Base-by-base conservation (phyloP, 1,140 invertebrate species). In the Elymnias hypermnestra region DNA sequence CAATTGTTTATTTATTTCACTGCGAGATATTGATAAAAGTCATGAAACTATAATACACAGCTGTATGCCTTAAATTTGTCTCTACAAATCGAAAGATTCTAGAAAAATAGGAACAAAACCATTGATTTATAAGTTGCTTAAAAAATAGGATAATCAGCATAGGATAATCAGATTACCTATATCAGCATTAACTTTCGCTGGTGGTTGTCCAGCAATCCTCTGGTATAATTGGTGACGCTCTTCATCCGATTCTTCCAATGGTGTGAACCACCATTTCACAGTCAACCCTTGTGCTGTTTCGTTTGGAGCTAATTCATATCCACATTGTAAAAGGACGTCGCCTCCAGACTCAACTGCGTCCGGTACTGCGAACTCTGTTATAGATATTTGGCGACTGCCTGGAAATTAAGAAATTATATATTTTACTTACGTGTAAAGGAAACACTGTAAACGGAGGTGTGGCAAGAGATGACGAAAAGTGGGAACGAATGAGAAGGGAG, bases 201-300 rank as follows among this genome's bases (percentile, higher is more conserved):
- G 44, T 1, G 42, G 22, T 7, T 66, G 60, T 0, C 62, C 63
- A 5, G 26, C 54, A 33, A 72, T 59, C 22, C 76, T 57, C 47
- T 83, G 78, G 33, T 83, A 83, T 2, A 83, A 31, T 26, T 64
- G 72, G 25, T 53, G 48, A 5, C 42, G 46, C 18, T 72, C 40
- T 4, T 68, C 64, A 10, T 38, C 51, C 3, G 36, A 45, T 12
- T 46, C 52, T 8, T 69, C 63, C 9, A 59, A 19, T 9, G 68
- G 68, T 10, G 54, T 71, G 62, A 63, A 73, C 76, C 75, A 83
- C 79, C 79, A 83, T 35, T 83, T 83, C 2, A 83, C 72, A 15
- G 58, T 73, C 3, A 72, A 15, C 0, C 29, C 48, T 17, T 39
- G 51, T 7, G 63, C 64, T 1, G 56, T 49, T 33, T 77, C 73